These are phyloP conservation scores for Spicauda simplicius DNA, from an alignment of 2,888 invertebrate genomes.

Conservation along the genomic window DNA sequence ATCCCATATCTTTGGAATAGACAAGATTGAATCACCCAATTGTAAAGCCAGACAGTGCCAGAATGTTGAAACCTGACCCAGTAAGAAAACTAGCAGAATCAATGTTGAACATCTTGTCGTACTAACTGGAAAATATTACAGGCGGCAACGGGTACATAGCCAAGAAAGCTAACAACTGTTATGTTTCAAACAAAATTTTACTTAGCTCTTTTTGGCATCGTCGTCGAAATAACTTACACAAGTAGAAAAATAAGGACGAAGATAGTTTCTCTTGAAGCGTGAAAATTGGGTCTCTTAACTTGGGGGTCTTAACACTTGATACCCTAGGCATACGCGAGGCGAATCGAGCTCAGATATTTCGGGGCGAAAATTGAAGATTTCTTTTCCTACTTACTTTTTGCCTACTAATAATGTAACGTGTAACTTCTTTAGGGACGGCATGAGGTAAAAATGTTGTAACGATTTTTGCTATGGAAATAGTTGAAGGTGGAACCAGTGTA, in stretches of 20 bases:
- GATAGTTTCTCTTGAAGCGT: constrained; percentile 43
- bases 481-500: too few species aligned
- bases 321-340: constrained; percentile 10
- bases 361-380: neutral
- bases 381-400: neutral
- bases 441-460: too few species aligned
- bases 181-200: constrained; percentile 59
- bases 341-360: constrained; percentile 5
- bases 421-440: too few species aligned
- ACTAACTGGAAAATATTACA: constrained; percentile 37
- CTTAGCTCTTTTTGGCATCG: constrained; percentile 68
- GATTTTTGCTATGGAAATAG: too few species aligned
- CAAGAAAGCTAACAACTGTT: constrained; percentile 64
- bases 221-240: constrained; percentile 46
- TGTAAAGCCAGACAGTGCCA: constrained; percentile 16
- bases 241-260: constrained; percentile 48
- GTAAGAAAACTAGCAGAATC: constrained; percentile 30
- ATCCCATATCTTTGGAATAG: neutral
- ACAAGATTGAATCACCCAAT: constrained; percentile 3
- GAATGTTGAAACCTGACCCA: constrained; percentile 30
- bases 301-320: constrained; percentile 35
- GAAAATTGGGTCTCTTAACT: constrained; percentile 43
- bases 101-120: constrained; percentile 29
- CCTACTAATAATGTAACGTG: neutral
- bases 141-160: constrained; percentile 51